Conservation (phyloP, 2,888 invertebrate species). For the Ormyrus thymus region DNA sequence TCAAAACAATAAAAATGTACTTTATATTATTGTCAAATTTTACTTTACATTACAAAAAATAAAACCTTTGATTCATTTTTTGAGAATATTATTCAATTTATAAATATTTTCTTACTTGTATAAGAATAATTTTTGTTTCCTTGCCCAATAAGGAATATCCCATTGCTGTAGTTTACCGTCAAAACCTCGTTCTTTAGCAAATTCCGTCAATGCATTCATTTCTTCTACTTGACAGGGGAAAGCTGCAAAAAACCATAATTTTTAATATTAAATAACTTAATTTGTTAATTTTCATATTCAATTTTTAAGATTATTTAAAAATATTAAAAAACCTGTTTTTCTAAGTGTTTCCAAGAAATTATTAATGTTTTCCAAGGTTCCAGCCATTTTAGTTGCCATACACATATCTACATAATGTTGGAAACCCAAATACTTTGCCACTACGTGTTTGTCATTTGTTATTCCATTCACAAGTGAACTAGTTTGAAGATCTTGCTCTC, state of each 20-base stretch:
- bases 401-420: conserved; percentile 89
- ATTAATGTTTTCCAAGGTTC: conserved; percentile 84
- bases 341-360: conserved; percentile 82
- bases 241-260: conserved; percentile 73
- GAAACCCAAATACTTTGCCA: conserved; percentile 88
- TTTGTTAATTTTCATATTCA: background rate
- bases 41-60: background rate
- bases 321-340: conserved; percentile 74
- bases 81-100: background rate
- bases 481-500: conserved; percentile 81
- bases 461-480: conserved; percentile 88
- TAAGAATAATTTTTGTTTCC: conserved; percentile 82
- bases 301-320: background rate
- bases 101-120: conserved; percentile 76
- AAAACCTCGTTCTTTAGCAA: conserved; percentile 82
- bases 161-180: conserved; percentile 82
- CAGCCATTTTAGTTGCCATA: conserved; percentile 96
- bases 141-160: conserved; percentile 92
- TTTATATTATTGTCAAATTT: background rate
- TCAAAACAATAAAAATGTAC: background rate
- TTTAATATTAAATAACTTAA: too few species aligned
- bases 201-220: conserved; percentile 82
- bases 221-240: conserved; percentile 86
- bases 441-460: conserved; percentile 80
- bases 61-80: conserved; percentile 10